A percentile compares a stretch with the other conserved stretches of the same genome.
Evolutionary conservation across 2,113 vertebrate species (phyloP).

Genomic region (Papio anubis): DNA sequence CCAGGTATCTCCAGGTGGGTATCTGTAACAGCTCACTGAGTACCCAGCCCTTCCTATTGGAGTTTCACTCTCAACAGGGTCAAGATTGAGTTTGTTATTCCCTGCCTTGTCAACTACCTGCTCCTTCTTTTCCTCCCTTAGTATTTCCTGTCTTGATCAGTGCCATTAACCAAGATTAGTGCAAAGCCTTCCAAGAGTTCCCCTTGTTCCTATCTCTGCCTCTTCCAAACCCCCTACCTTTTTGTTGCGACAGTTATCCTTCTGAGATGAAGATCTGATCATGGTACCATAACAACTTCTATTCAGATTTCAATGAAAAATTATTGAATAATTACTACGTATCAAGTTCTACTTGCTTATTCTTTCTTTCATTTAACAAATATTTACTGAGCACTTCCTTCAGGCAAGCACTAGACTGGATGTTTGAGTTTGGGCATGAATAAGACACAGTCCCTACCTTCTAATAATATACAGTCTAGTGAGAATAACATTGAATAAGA

Average conservation of each 20-base stretch:
- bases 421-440: background rate
- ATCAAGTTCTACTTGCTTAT: background rate
- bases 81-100: background rate
- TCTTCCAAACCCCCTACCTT: background rate
- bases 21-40: background rate
- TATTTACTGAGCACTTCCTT: background rate
- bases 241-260: background rate
- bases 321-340: background rate
- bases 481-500: background rate
- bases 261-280: background rate
- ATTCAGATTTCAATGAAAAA: background rate
- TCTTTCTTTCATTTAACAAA: background rate
- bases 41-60: background rate
- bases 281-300: background rate
- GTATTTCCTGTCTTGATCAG: background rate
- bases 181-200: background rate
- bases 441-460: background rate
- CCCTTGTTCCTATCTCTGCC: background rate
- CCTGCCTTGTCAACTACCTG: background rate
- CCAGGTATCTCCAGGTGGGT: background rate
- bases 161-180: background rate
- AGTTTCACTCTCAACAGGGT: background rate
- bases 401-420: background rate
- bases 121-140: background rate
- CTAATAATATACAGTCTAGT: background rate